Evolutionary conservation across 2,113 vertebrate species (phyloP).

Genomic region (Amphiprion percula): DNA sequence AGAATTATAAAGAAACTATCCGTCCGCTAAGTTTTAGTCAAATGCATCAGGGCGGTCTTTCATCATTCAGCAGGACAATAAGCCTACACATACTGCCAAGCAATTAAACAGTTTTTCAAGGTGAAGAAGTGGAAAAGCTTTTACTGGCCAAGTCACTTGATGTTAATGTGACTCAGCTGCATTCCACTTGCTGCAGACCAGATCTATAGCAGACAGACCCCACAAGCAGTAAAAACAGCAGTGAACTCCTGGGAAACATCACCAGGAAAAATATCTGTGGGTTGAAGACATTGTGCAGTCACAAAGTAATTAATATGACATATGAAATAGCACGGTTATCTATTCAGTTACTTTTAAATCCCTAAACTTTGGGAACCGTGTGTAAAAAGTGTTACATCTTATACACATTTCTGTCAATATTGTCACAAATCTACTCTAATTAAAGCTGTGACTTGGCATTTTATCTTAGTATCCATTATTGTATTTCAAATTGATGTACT

Average conservation of each 20-base stretch:
- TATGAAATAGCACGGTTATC: no score
- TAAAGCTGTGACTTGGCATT: not conserved
- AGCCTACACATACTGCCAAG: conserved; percentile 1
- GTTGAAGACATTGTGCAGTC: no score
- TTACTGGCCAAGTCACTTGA: not conserved
- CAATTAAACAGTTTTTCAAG: not conserved
- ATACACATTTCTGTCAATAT: not conserved
- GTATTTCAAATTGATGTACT: not conserved
- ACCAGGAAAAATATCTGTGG: no score
- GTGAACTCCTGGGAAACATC: no score
- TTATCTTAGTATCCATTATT: not conserved
- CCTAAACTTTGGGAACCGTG: no score
- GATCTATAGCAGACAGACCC: not conserved
- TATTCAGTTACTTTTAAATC: no score
- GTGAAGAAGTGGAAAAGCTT: not conserved
- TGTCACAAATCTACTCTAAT: not conserved
- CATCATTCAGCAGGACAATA: conserved; percentile 1
- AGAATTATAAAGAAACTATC: not conserved
- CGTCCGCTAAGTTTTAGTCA: not conserved
- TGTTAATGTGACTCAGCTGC: not conserved
- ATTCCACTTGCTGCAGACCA: not conserved
- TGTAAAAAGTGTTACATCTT: no score
- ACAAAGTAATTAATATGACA: no score
- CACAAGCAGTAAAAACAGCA: not conserved
- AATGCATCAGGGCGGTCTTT: not conserved